A percentile compares a stretch with the other conserved stretches of the same genome.
phyloP scores from a whole-genome alignment of 2,113 vertebrate genomes.

The Propithecus coquereli region DNA sequence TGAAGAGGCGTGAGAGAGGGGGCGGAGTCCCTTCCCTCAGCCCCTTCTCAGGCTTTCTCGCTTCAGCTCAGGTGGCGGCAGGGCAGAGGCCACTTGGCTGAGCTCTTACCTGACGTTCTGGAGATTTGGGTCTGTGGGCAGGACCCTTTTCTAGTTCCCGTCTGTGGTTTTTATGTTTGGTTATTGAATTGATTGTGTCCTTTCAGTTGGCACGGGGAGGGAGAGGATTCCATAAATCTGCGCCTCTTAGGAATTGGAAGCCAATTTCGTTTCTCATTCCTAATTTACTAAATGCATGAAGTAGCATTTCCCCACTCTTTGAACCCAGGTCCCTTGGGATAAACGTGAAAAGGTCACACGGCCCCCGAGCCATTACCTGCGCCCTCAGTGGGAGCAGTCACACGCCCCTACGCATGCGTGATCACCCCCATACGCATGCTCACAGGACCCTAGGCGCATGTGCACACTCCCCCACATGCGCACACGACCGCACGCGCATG shows the following conservation, averaged over 20 bases:
- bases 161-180: not conserved
- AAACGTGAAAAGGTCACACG: not conserved
- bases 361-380: too few relatives aligned
- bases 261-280: not conserved
- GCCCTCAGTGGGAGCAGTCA: not conserved
- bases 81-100: not conserved
- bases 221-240: not conserved
- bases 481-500: too few relatives aligned
- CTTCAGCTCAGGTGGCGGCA: not conserved
- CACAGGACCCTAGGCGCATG: too few relatives aligned
- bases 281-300: not conserved
- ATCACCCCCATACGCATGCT: too few relatives aligned
- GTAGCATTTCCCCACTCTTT: not conserved
- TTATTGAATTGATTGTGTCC: not conserved
- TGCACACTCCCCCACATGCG: too few relatives aligned
- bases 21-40: too few relatives aligned
- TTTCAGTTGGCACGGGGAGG: not conserved
- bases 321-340: not conserved
- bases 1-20: not conserved
- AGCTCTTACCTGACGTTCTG: not conserved
- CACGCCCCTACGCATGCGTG: too few relatives aligned
- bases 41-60: not conserved
- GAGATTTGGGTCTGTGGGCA: too few relatives aligned
- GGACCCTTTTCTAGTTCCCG: not conserved
- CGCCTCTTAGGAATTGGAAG: not conserved